Percentiles rank a stretch among this genome's conserved stretches.
phyloP scores from a whole-genome alignment of 2,797 vertebrate genomes.

The Anguilla megastoma region DNA sequence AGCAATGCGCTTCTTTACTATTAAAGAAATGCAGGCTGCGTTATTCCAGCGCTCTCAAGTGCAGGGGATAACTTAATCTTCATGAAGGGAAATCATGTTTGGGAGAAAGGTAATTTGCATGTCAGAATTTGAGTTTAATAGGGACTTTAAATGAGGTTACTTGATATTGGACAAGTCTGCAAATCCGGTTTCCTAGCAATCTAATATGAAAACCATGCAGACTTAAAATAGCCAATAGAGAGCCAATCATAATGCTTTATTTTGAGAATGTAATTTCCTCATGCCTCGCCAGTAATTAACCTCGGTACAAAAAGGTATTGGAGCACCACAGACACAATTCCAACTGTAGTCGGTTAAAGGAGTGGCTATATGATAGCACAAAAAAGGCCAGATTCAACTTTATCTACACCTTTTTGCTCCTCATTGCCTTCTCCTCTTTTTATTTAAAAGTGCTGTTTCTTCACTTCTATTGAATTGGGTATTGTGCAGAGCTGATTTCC shows the following conservation, averaged over 20 bases:
- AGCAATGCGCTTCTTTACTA: slow-evolving; percentile 21
- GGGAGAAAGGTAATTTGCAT: slow-evolving; percentile 75
- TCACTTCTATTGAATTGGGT: slow-evolving; percentile 79
- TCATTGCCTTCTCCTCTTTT: slow-evolving; percentile 69
- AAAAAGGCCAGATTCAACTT: slow-evolving; percentile 67
- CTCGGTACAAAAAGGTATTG: slow-evolving; percentile 77
- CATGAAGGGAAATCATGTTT: slow-evolving; percentile 68
- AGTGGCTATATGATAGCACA: slow-evolving; percentile 66
- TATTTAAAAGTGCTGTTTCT: slow-evolving; percentile 80
- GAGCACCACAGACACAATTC: slow-evolving; percentile 73
- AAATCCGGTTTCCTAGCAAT: slow-evolving; percentile 77
- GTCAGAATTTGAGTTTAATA: slow-evolving; percentile 75
- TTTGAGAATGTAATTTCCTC: slow-evolving; percentile 83
- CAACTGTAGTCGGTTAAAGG: slow-evolving; percentile 73
- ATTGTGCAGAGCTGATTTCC: slow-evolving; percentile 77
- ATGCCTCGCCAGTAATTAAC: slow-evolving; percentile 82
- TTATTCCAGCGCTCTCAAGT: slow-evolving; percentile 67
- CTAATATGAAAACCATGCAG: slow-evolving; percentile 66
- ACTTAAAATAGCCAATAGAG: slow-evolving; percentile 73
- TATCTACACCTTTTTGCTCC: slow-evolving; percentile 67
- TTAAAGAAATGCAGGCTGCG: slow-evolving; percentile 53
- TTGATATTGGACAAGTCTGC: slow-evolving; percentile 75
- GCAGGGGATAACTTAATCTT: slow-evolving; percentile 71
- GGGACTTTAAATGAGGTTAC: slow-evolving; percentile 76
- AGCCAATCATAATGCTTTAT: slow-evolving; percentile 78